A percentile compares a stretch with the other conserved stretches of the same genome.
Evolutionary conservation across 2,888 invertebrate genomes (phyloP).

Genomic region (Gisinianus flammeolus): DNA sequence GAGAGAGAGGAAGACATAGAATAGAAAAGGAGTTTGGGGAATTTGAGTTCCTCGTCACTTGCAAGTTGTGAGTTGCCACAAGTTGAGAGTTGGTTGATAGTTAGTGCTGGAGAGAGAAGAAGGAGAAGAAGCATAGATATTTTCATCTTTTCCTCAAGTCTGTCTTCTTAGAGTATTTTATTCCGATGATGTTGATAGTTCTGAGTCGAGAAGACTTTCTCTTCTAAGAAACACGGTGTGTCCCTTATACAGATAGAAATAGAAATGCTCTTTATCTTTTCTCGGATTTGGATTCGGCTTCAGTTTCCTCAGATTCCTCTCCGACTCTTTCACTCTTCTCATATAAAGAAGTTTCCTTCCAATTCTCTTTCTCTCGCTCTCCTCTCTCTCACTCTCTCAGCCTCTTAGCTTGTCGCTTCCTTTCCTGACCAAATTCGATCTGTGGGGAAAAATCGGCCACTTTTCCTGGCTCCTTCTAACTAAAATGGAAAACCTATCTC

Average conservation of each 20-base stretch:
- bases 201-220: too few relatives aligned
- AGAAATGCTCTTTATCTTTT: too few relatives aligned
- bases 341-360: neutral
- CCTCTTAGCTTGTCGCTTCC: conserved; percentile 21
- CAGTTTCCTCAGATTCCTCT: neutral
- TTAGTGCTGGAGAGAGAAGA: too few relatives aligned
- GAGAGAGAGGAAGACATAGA: too few relatives aligned
- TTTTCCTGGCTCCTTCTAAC: conserved; percentile 16
- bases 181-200: conserved; percentile 4
- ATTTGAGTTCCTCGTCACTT: too few relatives aligned
- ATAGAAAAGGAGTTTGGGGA: too few relatives aligned
- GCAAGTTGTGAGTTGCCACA: too few relatives aligned
- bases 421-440: conserved; percentile 26
- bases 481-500: conserved; percentile 26
- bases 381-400: conserved; percentile 6
- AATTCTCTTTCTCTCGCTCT: neutral
- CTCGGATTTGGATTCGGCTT: neutral
- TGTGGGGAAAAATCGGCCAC: conserved; percentile 30
- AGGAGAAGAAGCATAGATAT: too few relatives aligned
- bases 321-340: neutral
- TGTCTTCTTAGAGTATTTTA: conserved; percentile 3
- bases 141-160: conserved; percentile 22
- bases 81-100: too few relatives aligned
- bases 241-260: too few relatives aligned
- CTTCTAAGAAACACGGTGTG: too few relatives aligned